Evolutionary conservation across 2,797 vertebrate genomes (phyloP).

Genomic region (Pangasius larnaudii): DNA sequence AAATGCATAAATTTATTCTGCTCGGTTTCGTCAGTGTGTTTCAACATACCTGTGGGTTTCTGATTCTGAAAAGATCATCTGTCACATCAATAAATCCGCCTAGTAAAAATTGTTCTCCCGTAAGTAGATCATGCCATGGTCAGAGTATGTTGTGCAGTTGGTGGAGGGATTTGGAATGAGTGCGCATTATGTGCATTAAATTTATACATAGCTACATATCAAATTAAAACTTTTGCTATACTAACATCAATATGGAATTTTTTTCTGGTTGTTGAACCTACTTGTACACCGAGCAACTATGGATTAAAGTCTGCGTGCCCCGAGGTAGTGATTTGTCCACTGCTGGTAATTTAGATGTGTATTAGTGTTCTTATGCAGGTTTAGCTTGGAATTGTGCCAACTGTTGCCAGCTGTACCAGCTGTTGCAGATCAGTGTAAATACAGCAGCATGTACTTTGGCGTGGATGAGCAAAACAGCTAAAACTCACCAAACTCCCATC

Average conservation of each 20-base stretch:
- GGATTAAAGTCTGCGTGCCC: background rate
- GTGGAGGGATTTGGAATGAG: background rate
- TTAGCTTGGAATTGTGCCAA: background rate
- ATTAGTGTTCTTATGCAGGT: background rate
- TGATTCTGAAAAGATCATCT: background rate
- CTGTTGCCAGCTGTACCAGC: conserved; percentile 12
- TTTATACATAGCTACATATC: background rate
- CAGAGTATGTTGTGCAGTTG: background rate
- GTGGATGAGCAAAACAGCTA: conserved; percentile 37
- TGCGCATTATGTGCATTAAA: no score
- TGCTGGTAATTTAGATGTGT: background rate
- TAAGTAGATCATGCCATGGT: background rate
- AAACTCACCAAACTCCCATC: conserved; percentile 93
- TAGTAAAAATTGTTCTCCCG: background rate
- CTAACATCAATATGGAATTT: no score
- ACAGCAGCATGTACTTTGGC: background rate
- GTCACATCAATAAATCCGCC: background rate
- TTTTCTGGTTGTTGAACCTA: background rate
- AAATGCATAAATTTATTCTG: no score
- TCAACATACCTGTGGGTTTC: no score
- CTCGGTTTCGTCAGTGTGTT: no score
- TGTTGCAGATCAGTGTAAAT: background rate
- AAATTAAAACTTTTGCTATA: no score
- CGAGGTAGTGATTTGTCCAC: background rate
- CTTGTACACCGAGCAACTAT: background rate